Conservation (phyloP, 1,140 invertebrate genomes). For the Triops longicaudatus region DNA sequence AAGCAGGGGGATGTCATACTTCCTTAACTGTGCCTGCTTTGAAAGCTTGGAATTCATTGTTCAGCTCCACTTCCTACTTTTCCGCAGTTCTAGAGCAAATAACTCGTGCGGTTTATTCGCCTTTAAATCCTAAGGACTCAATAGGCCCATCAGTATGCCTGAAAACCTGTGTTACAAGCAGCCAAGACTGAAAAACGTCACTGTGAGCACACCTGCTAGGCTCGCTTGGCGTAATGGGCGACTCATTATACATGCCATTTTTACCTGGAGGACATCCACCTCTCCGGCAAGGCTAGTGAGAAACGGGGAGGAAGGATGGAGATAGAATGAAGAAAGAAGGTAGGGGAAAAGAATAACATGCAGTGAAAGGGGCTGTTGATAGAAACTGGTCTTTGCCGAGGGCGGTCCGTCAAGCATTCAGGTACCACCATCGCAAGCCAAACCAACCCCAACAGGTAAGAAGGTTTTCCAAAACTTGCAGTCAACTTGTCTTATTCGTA, state of each 20-base stretch:
- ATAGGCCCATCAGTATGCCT: no score
- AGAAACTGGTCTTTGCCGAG: neutral
- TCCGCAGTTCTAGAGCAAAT: no score
- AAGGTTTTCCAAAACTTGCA: neutral
- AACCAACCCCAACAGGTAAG: conserved; percentile 10
- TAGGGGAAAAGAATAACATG: neutral
- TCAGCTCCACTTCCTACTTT: no score
- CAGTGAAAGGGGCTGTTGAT: neutral
- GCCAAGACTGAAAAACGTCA: neutral
- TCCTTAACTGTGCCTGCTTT: no score
- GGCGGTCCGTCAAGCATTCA: neutral
- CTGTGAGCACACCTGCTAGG: neutral
- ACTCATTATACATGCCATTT: conserved; percentile 2
- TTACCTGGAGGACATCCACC: conserved; percentile 1
- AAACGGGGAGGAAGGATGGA: neutral
- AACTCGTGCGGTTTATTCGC: no score
- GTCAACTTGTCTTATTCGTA: neutral
- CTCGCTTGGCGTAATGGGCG: neutral
- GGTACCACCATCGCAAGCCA: neutral
- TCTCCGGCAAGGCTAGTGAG: neutral
- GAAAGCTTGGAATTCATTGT: no score
- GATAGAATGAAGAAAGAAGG: neutral
- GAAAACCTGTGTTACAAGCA: no score
- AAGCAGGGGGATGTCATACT: no score
- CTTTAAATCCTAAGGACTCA: no score